Percentiles rank a stretch among this genome's conserved stretches.
Evolutionary conservation across 2,113 vertebrate genomes (phyloP).

Genomic region (Podarcis muralis): DNA sequence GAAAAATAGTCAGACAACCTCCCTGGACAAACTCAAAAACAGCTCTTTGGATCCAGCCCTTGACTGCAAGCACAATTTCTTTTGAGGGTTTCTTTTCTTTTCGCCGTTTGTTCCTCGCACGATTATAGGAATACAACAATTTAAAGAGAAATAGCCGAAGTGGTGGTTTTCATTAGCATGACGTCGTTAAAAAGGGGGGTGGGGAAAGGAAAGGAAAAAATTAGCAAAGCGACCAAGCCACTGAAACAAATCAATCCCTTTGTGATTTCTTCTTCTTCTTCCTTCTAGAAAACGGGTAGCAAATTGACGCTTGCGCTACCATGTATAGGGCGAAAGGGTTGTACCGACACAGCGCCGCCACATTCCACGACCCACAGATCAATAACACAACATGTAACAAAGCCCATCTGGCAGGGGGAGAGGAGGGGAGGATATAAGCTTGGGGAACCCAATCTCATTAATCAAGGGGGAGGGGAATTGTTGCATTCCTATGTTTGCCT

Average conservation of each 20-base stretch:
- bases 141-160: constrained; percentile 61
- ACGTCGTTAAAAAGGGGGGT: constrained; percentile 22
- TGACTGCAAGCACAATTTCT: constrained; percentile 69
- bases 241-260: constrained; percentile 67
- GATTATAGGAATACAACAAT: constrained; percentile 81
- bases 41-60: neutral
- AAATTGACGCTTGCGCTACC: constrained; percentile 53
- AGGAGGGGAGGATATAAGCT: constrained; percentile 39
- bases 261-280: constrained; percentile 30
- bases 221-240: constrained; percentile 55
- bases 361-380: constrained; percentile 57
- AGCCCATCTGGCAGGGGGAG: constrained; percentile 35
- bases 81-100: constrained; percentile 49
- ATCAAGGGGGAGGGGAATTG: constrained; percentile 71
- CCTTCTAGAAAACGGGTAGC: constrained; percentile 50
- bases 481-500: constrained; percentile 74
- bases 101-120: constrained; percentile 45
- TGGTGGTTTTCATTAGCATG: constrained; percentile 50
- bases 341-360: constrained; percentile 50
- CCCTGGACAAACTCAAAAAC: neutral
- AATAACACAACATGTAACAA: constrained; percentile 55
- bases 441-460: constrained; percentile 56
- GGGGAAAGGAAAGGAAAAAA: neutral
- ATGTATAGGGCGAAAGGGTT: constrained; percentile 47
- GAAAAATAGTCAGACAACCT: neutral